Evolutionary conservation across 2,888 invertebrate species (phyloP), one percentile per base, ranked within the genome.

Genomic region (Neoaliturus tenellus): DNA sequence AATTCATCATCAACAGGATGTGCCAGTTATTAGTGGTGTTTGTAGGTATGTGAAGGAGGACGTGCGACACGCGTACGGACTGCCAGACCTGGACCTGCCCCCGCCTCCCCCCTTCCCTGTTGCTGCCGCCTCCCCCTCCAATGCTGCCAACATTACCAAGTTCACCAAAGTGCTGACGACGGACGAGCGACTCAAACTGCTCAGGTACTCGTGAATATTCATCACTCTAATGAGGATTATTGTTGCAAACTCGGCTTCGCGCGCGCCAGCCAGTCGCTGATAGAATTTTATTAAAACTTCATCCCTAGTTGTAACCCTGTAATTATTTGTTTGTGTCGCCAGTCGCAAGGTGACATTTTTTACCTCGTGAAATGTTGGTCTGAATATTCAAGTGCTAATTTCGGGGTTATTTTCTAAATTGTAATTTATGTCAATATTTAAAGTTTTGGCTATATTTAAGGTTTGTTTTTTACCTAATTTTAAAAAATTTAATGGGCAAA

Each of bases 91-190:
- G 62, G 28, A 62, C 0, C n/a, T 44, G 14, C 58, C 73, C 44
- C 33, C 71, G 0, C 51, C 20, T 35, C 39, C 71, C 35, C 17
- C 44, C 0, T 25, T 62, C 0, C 17, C 44, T 0, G 23, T 62
- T 0, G n/a, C 2, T 41, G 6, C 20, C 33, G 14, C 39, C 6
- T 35, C 14, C 20, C 41, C 48, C 39, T 69, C 82, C 33, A 55
- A 73, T 31, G n/a, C 8, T 14, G 23, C 67, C 17, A 31, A 71
- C 35, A 88, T 88, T 55, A 88, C 88, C 20, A 88, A 88, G 82
- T 89, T 88, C 85, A 88, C 89, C 10, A 89, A 88, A 84, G 86
- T 87, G 20, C 69, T 89, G 75, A 86, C 86, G 14, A 83, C 86
- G 73, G 87, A 88, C 69, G 88, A 89, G 41, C 85, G 86, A 33